These are phyloP conservation scores for Drosophila biarmipes DNA, from an alignment of 1,140 invertebrate genomes.

Conservation along the genomic window DNA sequence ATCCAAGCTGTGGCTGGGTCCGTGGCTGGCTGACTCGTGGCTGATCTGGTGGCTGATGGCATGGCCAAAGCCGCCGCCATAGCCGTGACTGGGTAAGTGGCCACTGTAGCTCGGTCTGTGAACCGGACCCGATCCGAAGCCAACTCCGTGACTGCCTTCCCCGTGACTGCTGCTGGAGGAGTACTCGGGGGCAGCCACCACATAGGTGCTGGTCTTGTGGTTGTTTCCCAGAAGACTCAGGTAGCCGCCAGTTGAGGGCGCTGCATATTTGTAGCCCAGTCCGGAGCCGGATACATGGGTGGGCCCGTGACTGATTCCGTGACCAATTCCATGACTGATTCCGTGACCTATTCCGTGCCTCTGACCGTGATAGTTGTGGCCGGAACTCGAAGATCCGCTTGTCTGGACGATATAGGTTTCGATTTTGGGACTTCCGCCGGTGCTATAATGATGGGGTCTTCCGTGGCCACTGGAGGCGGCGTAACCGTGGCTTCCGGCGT, in stretches of 20 bases:
- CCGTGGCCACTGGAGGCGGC: conserved; percentile 21
- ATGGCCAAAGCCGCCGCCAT: conserved; percentile 9
- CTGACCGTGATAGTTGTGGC: conserved; percentile 16
- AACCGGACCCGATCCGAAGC: not conserved
- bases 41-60: conserved; percentile 13
- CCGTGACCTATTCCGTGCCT: conserved; percentile 10
- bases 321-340: conserved; percentile 1
- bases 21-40: conserved; percentile 6
- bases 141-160: not conserved
- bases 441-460: conserved; percentile 21
- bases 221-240: conserved; percentile 21
- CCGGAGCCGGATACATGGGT: conserved; percentile 18
- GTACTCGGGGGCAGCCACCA: conserved; percentile 48
- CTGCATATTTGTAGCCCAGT: conserved; percentile 33
- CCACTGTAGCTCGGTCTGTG: conserved; percentile 7
- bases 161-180: conserved; percentile 10
- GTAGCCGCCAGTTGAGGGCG: conserved; percentile 15
- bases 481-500: conserved; percentile 11
- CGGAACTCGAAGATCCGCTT: conserved; percentile 13
- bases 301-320: conserved; percentile 1
- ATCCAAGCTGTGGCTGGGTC: conserved; percentile 11
- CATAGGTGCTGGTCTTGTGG: conserved; percentile 59
- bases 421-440: conserved; percentile 51
- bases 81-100: conserved; percentile 15
- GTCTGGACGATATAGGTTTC: conserved; percentile 73